Base-by-base conservation (phyloP, 2,113 vertebrate species). In the Rhabdomys dilectus region DNA sequence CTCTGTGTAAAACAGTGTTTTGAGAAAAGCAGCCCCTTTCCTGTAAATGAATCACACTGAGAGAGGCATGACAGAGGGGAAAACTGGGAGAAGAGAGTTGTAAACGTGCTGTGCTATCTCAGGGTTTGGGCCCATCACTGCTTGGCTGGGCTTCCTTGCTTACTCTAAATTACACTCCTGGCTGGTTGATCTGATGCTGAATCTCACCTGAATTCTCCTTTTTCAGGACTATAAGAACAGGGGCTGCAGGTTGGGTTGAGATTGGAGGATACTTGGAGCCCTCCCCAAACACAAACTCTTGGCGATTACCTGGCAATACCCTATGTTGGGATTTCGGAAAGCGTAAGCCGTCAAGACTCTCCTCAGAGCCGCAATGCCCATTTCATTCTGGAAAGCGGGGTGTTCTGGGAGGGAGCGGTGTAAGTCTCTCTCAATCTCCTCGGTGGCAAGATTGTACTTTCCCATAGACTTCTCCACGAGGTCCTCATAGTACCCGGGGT, bases 401-500 rank as follows among this genome's bases (percentile, higher is more conserved):
- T 99, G 99, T 22, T 99, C 99, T 0, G 99, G 99, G 24, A 99
- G 99, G 3, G 99, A 99, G 96, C 99, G 99, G 97, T 99, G 99
- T 70, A 99, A 98, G 97, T 99, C 99, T 42, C 99, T 98, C 98
- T 99, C 99, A 6, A 99, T 99, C 98, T 99, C 99, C 97, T 99
- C 99, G 0, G 99, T 99, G 48, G 99, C 99, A 62, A 99, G 99
- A 93, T 99, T 99, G 80, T 99, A 99, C 95, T 99, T 99, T 11
- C 99, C 99, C 99, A 99, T 99, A 0, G 99, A 99, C 98, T 99
- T 99, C 97, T 99, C 99, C 97, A 99, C 99, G 39, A 99, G 98
- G 97, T 99, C 99, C 96, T 99, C 99, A 24, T 99, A 99, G 98
- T 99, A 99, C 11, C 99, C 99, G 0, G 99, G 99, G 68, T 99